A percentile compares a stretch with the other conserved stretches of the same genome.
phyloP scores from a whole-genome alignment of 2,113 vertebrate species.

The Nothocercus nigrocapillus region DNA sequence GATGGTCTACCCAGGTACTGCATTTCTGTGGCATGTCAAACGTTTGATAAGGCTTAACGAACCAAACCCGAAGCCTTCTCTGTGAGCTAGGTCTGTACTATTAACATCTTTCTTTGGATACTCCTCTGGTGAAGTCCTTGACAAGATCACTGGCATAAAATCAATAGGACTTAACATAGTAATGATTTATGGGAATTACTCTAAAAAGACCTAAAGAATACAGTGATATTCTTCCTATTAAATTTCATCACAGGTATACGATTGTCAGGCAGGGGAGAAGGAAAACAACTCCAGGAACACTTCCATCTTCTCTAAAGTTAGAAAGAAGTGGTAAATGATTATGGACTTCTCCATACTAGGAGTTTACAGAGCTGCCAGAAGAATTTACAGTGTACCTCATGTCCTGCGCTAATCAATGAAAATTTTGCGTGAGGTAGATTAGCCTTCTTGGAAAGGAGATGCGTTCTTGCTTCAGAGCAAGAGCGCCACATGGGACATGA shows the following conservation, averaged over 20 bases:
- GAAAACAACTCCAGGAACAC: conserved; percentile 9
- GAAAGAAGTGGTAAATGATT: background rate
- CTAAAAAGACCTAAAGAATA: background rate
- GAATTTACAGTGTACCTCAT: background rate
- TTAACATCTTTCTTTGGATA: conserved; percentile 26
- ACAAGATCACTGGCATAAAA: conserved; percentile 38
- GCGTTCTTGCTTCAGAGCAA: background rate
- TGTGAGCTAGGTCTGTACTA: conserved; percentile 23
- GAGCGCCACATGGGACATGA: fast-evolving
- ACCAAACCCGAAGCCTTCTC: conserved; percentile 15
- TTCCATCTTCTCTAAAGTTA: background rate
- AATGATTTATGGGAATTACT: background rate
- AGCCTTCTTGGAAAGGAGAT: background rate
- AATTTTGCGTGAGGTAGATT: background rate
- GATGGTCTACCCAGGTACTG: background rate
- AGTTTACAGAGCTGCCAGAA: background rate
- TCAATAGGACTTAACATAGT: conserved; percentile 6
- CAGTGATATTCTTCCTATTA: background rate
- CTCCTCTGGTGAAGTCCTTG: background rate
- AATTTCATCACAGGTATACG: background rate
- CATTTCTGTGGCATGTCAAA: background rate
- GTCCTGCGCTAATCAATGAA: background rate
- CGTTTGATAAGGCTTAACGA: conserved; percentile 21
- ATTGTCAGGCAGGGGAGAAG: background rate
- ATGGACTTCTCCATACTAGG: background rate